Percentiles rank a stretch among this genome's conserved stretches.
Evolutionary conservation across 23 tunicate genomes (phyloP).

Genomic region (Ascidia mentula): DNA sequence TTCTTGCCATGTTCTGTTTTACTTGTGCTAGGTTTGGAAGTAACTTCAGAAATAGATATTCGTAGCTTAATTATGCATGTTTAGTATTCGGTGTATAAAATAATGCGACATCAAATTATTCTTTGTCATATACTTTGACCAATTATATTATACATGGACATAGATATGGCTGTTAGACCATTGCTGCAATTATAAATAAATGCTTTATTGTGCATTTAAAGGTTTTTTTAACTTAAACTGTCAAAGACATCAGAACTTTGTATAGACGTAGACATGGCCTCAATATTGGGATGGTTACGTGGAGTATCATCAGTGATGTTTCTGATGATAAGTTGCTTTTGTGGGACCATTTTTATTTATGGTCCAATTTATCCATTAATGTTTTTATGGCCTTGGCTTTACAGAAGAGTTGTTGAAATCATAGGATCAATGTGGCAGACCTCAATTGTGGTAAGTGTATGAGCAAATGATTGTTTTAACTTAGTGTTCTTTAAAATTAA

Average conservation of each 20-base stretch:
- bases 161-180: too few species aligned
- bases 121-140: too few species aligned
- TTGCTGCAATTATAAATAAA: too few species aligned
- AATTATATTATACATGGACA: too few species aligned
- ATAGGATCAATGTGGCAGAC: conserved; percentile 86
- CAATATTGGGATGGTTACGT: neutral
- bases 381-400: conserved; percentile 94
- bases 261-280: neutral
- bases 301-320: neutral
- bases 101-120: too few species aligned
- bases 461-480: neutral
- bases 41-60: too few species aligned
- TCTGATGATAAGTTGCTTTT: conserved; percentile 26
- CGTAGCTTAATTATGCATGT: too few species aligned
- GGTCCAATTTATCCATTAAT: conserved; percentile 81
- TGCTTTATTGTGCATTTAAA: too few species aligned
- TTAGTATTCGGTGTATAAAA: too few species aligned
- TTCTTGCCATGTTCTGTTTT: too few species aligned
- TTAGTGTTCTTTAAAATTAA: too few species aligned
- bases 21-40: too few species aligned
- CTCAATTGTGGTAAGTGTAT: conserved; percentile 62
- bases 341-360: conserved; percentile 79
- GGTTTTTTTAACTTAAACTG: neutral
- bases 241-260: neutral
- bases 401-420: conserved; percentile 73